Evolutionary conservation across 2,113 vertebrate genomes (phyloP).

Genomic region (Tor tambroides): DNA sequence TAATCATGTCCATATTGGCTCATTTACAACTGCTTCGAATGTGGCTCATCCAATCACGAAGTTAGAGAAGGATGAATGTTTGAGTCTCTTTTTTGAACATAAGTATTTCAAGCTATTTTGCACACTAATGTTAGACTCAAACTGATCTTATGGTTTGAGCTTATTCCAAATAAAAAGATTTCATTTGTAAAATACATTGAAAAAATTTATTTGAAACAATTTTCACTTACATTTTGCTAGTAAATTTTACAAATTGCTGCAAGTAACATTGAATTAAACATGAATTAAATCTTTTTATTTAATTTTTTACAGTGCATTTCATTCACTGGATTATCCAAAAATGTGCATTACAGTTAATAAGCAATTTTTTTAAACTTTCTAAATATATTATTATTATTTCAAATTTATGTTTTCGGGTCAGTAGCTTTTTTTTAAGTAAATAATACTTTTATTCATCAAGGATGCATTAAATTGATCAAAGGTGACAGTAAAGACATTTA

Average conservation of each 20-base stretch:
- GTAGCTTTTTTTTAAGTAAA: neutral
- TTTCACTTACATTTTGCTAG: too few relatives aligned
- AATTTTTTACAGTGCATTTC: too few relatives aligned
- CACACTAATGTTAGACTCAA: neutral
- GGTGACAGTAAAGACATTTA: neutral
- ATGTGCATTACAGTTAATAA: too few relatives aligned
- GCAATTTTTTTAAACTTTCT: too few relatives aligned
- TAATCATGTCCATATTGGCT: neutral
- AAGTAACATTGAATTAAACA: too few relatives aligned
- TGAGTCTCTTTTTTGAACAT: neutral
- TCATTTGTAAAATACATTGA: neutral
- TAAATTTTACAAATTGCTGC: too few relatives aligned
- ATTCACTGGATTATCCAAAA: too few relatives aligned
- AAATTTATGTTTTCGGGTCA: neutral
- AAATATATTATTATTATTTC: neutral
- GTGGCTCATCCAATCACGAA: neutral
- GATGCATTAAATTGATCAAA: neutral
- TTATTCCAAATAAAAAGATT: neutral
- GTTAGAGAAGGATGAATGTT: neutral
- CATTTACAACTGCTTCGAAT: neutral
- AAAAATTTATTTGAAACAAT: neutral
- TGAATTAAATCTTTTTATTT: too few relatives aligned
- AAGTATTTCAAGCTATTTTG: neutral
- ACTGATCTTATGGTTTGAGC: too few relatives aligned
- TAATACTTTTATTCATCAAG: neutral